These are phyloP conservation scores for Staurois parvus DNA, from an alignment of 2,797 vertebrate genomes.

Conservation along the genomic window DNA sequence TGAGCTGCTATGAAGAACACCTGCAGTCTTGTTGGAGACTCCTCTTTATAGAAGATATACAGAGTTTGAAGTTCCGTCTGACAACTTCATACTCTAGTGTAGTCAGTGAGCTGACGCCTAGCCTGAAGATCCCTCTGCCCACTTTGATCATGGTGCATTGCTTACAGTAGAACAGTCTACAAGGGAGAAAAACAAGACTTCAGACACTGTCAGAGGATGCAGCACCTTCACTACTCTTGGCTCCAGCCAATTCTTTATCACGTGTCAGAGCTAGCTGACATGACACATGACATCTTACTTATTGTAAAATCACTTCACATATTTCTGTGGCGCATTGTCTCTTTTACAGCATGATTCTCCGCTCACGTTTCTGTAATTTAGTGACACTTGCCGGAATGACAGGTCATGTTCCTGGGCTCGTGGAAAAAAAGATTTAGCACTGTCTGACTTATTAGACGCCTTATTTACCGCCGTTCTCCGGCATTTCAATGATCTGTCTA, in stretches of 20 bases:
- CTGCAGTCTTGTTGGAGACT: too few species aligned
- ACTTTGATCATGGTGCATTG: neutral
- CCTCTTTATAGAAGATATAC: too few species aligned
- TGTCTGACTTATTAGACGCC: neutral
- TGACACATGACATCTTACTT: constrained; percentile 7
- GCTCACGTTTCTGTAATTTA: constrained; percentile 23
- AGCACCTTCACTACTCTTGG: neutral
- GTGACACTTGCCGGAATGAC: neutral
- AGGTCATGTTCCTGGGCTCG: constrained; percentile 9
- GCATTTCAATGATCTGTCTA: neutral
- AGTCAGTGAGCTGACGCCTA: neutral
- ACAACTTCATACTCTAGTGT: neutral
- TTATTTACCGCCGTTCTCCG: constrained; percentile 6
- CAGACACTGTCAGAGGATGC: neutral
- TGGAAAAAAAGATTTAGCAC: neutral
- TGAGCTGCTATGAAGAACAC: too few species aligned
- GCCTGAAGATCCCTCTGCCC: neutral
- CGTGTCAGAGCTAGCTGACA: neutral
- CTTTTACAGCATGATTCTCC: neutral
- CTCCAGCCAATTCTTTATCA: neutral
- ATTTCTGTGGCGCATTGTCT: constrained; percentile 5
- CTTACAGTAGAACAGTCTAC: neutral
- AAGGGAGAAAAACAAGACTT: neutral
- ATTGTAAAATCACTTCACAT: neutral
- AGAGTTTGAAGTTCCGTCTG: neutral